Conservation (phyloP, 2,113 vertebrate species). For the Oncorhynchus kisutch region DNA sequence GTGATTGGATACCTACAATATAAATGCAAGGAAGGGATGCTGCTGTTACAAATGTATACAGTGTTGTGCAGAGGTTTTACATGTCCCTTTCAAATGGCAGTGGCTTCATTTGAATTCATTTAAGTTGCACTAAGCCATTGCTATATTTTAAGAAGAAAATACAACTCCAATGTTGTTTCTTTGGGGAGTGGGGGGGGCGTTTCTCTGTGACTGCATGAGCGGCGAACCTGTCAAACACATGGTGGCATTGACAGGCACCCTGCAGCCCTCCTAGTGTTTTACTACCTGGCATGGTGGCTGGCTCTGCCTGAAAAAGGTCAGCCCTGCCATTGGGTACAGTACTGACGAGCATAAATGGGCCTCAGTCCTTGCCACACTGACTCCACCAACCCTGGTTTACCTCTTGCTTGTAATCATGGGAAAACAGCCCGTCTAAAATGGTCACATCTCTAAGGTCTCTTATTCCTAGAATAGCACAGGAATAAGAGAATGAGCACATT, state of each 20-base stretch:
- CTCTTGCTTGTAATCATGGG: conserved; percentile 14
- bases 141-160: too few relatives aligned
- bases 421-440: conserved; percentile 36
- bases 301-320: neutral
- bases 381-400: conserved; percentile 1
- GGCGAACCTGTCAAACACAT: neutral
- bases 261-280: conserved; percentile 14
- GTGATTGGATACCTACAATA: too few relatives aligned
- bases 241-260: neutral
- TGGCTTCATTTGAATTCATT: neutral
- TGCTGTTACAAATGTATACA: too few relatives aligned
- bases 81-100: neutral
- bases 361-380: conserved; percentile 8
- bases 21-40: too few relatives aligned
- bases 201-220: too few relatives aligned
- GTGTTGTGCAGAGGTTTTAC: neutral
- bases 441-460: conserved; percentile 23
- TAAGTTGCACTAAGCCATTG: too few relatives aligned
- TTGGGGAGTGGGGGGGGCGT: too few relatives aligned
- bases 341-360: conserved; percentile 33
- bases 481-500: conserved; percentile 35
- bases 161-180: too few relatives aligned
- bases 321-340: neutral
- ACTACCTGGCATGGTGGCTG: conserved; percentile 20
- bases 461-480: conserved; percentile 31